Percentiles rank a stretch among this genome's conserved stretches.
Evolutionary conservation across 2,797 vertebrate species (phyloP).

Genomic region (Balearica regulorum): DNA sequence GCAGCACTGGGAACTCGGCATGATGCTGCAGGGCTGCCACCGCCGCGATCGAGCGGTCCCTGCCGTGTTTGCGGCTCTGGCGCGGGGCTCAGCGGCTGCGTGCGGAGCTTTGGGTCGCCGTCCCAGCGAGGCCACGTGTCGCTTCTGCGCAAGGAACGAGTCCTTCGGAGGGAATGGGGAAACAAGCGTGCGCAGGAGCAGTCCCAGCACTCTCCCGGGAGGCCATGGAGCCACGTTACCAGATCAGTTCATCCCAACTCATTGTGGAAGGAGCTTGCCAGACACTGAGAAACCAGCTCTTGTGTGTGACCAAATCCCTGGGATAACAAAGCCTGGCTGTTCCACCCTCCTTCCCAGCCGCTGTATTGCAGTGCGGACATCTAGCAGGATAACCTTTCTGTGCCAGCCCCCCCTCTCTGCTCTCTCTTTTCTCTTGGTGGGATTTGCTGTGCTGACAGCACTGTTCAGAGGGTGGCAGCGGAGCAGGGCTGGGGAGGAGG

Average conservation of each 20-base stretch:
- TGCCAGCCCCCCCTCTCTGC: neutral
- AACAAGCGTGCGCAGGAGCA: neutral
- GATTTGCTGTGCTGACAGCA: conserved; percentile 63
- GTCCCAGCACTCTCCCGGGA: neutral
- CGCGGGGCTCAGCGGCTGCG: rapidly evolving
- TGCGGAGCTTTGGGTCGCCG: neutral
- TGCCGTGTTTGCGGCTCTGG: neutral
- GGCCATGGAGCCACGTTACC: neutral
- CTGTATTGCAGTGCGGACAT: conserved; percentile 29
- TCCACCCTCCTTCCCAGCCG: conserved; percentile 19
- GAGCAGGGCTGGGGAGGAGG: conserved; percentile 56
- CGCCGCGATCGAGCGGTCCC: rapidly evolving
- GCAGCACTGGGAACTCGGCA: rapidly evolving
- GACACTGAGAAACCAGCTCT: conserved; percentile 18
- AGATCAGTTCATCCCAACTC: neutral
- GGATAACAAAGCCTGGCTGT: conserved; percentile 55
- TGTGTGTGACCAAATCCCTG: conserved; percentile 41
- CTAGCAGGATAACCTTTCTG: conserved; percentile 22
- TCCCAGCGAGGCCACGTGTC: neutral
- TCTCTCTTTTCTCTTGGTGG: conserved; percentile 19
- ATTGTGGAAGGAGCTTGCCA: conserved; percentile 49
- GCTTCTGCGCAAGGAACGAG: rapidly evolving
- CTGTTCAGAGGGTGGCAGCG: conserved; percentile 45
- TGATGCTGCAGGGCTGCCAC: neutral
- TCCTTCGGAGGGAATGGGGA: neutral